phyloP scores from a whole-genome alignment of 2,888 invertebrate genomes.

The Drosophila prolongata region DNA sequence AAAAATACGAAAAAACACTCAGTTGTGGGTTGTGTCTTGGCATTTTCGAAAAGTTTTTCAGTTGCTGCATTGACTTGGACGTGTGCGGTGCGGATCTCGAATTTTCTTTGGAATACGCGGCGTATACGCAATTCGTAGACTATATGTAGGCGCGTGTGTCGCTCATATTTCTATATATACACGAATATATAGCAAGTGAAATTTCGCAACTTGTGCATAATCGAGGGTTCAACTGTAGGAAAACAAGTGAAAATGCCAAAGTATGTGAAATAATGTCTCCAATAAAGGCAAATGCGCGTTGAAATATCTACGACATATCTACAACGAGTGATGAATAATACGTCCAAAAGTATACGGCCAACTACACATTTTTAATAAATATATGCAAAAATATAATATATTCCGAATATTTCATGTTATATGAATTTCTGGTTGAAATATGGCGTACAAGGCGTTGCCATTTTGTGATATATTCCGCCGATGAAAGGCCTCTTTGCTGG shows the following conservation, averaged over 20 bases:
- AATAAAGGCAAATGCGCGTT: slow-evolving; percentile 54
- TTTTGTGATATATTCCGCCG: slow-evolving; percentile 33
- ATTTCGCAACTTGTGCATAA: slow-evolving; percentile 64
- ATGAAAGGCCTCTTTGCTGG: slow-evolving; percentile 16
- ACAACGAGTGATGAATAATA: slow-evolving; percentile 62
- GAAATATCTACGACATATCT: slow-evolving; percentile 27
- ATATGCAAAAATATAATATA: slow-evolving; percentile 27
- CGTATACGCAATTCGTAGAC: slow-evolving; percentile 72
- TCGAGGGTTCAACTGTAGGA: slow-evolving; percentile 20
- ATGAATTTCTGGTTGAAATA: slow-evolving; percentile 41
- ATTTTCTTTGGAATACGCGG: slow-evolving; percentile 58
- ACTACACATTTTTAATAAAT: slow-evolving; percentile 8
- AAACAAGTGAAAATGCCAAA: slow-evolving; percentile 64
- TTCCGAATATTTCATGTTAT: slow-evolving; percentile 47
- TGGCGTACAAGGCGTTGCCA: slow-evolving; percentile 43
- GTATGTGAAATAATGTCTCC: slow-evolving; percentile 61
- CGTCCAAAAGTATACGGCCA: slow-evolving; percentile 8
- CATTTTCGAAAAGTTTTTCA: slow-evolving; percentile 70
- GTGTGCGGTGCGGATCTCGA: slow-evolving; percentile 68
- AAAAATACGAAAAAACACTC: slow-evolving; percentile 1
- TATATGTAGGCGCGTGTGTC: slow-evolving; percentile 51
- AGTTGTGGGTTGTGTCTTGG: slow-evolving; percentile 51
- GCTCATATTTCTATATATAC: slow-evolving; percentile 28
- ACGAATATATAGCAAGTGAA: slow-evolving; percentile 53
- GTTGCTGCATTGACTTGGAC: slow-evolving; percentile 78